Percentiles rank a stretch among this genome's conserved stretches.
These are phyloP conservation scores for Tetranychus piercei DNA, from an alignment of 2,888 invertebrate genomes.

Conservation along the genomic window DNA sequence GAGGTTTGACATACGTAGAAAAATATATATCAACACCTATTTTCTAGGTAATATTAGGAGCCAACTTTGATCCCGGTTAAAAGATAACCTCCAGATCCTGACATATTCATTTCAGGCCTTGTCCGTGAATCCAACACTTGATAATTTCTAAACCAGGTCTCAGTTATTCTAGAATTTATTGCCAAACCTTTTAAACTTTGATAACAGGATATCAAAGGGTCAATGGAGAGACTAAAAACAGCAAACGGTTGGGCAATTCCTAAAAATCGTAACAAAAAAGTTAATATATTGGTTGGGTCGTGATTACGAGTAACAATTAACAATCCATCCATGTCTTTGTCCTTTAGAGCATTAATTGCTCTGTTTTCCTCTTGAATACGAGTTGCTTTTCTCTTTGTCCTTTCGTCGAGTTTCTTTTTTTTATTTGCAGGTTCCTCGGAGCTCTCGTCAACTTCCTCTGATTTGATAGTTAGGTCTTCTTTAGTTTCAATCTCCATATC, in stretches of 20 bases:
- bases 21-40: too few relatives aligned
- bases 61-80: constrained; percentile 45
- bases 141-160: constrained; percentile 71
- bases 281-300: constrained; percentile 61
- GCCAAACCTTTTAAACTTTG: constrained; percentile 50
- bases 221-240: constrained; percentile 51
- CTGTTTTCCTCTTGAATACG: constrained; percentile 24
- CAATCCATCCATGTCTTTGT: constrained; percentile 45
- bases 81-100: constrained; percentile 67
- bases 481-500: neutral
- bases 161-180: constrained; percentile 55
- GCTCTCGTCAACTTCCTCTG: neutral
- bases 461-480: neutral
- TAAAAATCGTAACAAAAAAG: constrained; percentile 53
- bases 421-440: neutral
- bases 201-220: constrained; percentile 64
- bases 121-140: constrained; percentile 77
- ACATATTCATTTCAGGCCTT: constrained; percentile 83
- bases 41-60: neutral
- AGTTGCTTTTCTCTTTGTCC: constrained; percentile 19
- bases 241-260: constrained; percentile 65
- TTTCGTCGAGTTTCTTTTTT: constrained; percentile 14
- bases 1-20: too few relatives aligned
- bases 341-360: constrained; percentile 25
- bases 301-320: constrained; percentile 53